A percentile compares a stretch with the other conserved stretches of the same genome.
Evolutionary conservation across 2,888 invertebrate genomes (phyloP).

Genomic region (Aphidoletes aphidimyza): DNA sequence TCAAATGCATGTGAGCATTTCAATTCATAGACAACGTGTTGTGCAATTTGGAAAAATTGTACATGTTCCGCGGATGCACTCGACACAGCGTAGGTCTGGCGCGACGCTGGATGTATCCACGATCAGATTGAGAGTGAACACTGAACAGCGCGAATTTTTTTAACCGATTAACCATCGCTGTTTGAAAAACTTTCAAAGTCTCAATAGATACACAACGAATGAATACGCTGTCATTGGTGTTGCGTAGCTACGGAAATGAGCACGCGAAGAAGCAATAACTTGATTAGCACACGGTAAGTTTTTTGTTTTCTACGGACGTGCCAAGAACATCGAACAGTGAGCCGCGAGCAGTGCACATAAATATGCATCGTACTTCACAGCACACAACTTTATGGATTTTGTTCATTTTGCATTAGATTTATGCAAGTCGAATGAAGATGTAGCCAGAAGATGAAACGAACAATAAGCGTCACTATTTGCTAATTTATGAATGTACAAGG

Average conservation of each 20-base stretch:
- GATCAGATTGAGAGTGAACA: neutral
- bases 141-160: too few species aligned
- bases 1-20: neutral
- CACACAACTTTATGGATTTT: neutral
- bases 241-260: neutral
- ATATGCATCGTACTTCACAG: too few species aligned
- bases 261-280: conserved; percentile 25
- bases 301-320: too few species aligned
- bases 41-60: too few species aligned
- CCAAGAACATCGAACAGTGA: too few species aligned
- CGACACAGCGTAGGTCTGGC: too few species aligned
- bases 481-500: conserved; percentile 10
- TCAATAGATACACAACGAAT: too few species aligned
- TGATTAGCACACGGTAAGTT: too few species aligned
- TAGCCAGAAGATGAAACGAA: neutral
- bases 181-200: too few species aligned
- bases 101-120: neutral
- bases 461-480: neutral
- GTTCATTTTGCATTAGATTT: neutral
- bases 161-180: too few species aligned
- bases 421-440: conserved; percentile 10
- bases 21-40: neutral
- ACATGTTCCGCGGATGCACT: neutral
- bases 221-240: neutral
- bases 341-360: too few species aligned